These are phyloP conservation scores for Oxyura jamaicensis DNA, from an alignment of 2,113 vertebrate species.

Conservation along the genomic window DNA sequence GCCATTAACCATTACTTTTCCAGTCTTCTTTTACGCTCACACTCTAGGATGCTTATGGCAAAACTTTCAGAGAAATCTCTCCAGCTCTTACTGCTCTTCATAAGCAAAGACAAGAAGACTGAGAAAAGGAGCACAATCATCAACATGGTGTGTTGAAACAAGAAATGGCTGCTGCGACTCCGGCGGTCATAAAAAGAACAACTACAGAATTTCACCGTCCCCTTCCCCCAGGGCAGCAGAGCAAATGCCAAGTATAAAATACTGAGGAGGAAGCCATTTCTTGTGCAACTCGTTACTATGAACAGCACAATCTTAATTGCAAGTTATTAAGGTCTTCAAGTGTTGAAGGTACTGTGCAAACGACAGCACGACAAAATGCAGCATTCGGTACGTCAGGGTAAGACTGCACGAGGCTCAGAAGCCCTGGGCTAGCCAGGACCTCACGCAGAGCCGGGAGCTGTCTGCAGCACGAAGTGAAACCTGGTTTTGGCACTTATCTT, in stretches of 20 bases:
- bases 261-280: constrained; percentile 42
- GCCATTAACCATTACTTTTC: constrained; percentile 89
- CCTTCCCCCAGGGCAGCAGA: background rate
- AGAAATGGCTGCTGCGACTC: constrained; percentile 60
- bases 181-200: background rate
- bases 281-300: constrained; percentile 34
- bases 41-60: constrained; percentile 74
- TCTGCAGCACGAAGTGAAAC: background rate
- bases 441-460: accelerated
- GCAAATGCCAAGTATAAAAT: accelerated
- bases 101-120: constrained; percentile 82
- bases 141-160: constrained; percentile 64
- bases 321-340: constrained; percentile 22
- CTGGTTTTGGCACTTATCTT: background rate
- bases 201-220: background rate
- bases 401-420: background rate
- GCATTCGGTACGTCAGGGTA: accelerated
- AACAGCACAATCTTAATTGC: constrained; percentile 10
- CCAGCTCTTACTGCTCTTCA: constrained; percentile 77
- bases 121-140: constrained; percentile 85
- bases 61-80: constrained; percentile 81
- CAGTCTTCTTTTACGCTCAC: constrained; percentile 82
- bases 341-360: constrained; percentile 34
- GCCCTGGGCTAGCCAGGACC: background rate
- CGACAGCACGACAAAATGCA: background rate